Evolutionary conservation across 2,888 invertebrate genomes (phyloP).

Genomic region (Lasioglossum lativentre): DNA sequence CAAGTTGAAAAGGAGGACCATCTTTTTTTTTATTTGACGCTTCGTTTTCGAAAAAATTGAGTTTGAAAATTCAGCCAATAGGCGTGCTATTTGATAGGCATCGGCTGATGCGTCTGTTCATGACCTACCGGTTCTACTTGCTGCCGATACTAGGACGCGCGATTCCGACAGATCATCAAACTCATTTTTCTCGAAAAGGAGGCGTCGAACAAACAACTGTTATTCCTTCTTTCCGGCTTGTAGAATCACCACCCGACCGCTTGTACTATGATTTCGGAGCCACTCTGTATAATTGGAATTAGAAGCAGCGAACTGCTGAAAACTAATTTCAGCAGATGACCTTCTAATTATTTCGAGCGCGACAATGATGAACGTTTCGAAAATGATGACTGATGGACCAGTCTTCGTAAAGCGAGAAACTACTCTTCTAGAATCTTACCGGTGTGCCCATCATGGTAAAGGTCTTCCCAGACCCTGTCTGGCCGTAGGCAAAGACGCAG

Average conservation of each 20-base stretch:
- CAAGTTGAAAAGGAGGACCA: too few species aligned
- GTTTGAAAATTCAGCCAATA: too few species aligned
- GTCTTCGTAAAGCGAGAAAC: neutral
- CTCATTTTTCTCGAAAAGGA: too few species aligned
- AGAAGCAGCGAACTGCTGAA: neutral
- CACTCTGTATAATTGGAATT: neutral
- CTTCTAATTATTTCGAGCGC: conserved; percentile 28
- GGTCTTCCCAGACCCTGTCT: conserved; percentile 96
- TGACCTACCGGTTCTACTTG: too few species aligned
- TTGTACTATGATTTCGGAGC: neutral
- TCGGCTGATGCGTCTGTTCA: too few species aligned
- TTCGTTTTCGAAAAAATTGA: too few species aligned
- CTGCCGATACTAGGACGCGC: too few species aligned
- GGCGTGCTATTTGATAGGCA: too few species aligned
- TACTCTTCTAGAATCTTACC: conserved; percentile 83
- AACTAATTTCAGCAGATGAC: conserved; percentile 2
- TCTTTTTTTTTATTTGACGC: too few species aligned
- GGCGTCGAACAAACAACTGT: too few species aligned
- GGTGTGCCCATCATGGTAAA: conserved; percentile 96
- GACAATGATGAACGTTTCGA: neutral
- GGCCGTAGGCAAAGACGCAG: conserved; percentile 96
- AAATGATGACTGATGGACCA: neutral
- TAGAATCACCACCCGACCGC: neutral
- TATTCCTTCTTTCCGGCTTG: neutral
- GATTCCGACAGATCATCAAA: too few species aligned